These are phyloP conservation scores for Lampropteryx suffumata DNA, from an alignment of 2,888 invertebrate species.

Conservation along the genomic window DNA sequence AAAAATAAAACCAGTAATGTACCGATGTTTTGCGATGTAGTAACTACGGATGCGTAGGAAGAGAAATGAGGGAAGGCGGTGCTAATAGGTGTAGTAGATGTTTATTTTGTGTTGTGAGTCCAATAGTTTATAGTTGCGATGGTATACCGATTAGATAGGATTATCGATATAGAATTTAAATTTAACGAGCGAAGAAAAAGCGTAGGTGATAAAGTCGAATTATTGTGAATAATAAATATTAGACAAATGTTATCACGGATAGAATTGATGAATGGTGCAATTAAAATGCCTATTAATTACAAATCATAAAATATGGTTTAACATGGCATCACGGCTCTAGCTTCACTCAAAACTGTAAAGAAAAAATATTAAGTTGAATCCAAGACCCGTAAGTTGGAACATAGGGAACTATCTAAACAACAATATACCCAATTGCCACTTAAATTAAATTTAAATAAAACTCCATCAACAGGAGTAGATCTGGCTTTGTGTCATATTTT, in stretches of 20 bases:
- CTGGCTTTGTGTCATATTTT: too few relatives aligned
- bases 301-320: too few relatives aligned
- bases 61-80: conserved; percentile 36
- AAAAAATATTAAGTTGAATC: too few relatives aligned
- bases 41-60: conserved; percentile 30
- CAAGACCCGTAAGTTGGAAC: too few relatives aligned
- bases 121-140: conserved; percentile 28
- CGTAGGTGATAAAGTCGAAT: conserved; percentile 14
- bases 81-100: conserved; percentile 50
- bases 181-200: conserved; percentile 19
- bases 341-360: too few relatives aligned
- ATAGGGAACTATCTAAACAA: too few relatives aligned
- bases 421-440: too few relatives aligned
- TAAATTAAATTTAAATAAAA: conserved; percentile 7
- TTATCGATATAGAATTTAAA: conserved; percentile 20
- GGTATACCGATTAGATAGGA: too few relatives aligned
- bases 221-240: conserved; percentile 11
- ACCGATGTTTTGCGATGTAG: conserved; percentile 29
- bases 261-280: conserved; percentile 16
- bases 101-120: conserved; percentile 48
- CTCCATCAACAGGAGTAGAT: conserved; percentile 11
- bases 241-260: conserved; percentile 10
- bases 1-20: conserved; percentile 46
- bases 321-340: too few relatives aligned
- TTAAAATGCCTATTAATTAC: conserved; percentile 2